phyloP scores from a whole-genome alignment of 2,888 invertebrate species.

The Bhutanitis thaidina region DNA sequence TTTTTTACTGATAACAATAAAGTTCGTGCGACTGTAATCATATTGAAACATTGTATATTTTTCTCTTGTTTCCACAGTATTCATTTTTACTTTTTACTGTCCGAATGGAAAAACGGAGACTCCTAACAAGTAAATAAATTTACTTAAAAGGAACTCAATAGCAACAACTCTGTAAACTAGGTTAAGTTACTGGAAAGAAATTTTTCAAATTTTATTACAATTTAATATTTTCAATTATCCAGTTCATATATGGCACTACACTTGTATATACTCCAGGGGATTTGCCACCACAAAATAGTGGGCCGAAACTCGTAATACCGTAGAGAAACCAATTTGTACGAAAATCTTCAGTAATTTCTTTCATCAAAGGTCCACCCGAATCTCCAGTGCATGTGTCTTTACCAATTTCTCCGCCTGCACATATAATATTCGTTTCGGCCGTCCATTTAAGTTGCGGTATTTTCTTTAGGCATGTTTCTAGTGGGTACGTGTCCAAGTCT shows the following conservation, averaged over 20 bases:
- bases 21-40: no score
- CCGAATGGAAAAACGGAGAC: no score
- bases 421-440: conserved; percentile 45
- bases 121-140: no score
- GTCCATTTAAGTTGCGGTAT: conserved; percentile 31
- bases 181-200: no score
- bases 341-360: conserved; percentile 36
- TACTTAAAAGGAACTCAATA: no score
- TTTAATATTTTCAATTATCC: conserved; percentile 53
- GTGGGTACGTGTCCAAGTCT: conserved; percentile 46
- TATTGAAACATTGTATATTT: no score
- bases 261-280: conserved; percentile 82
- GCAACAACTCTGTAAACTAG: no score
- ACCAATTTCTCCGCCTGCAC: conserved; percentile 75
- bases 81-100: no score
- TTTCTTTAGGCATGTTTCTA: conserved; percentile 37
- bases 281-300: conserved; percentile 40
- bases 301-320: conserved; percentile 62
- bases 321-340: conserved; percentile 66
- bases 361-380: conserved; percentile 80
- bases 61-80: no score
- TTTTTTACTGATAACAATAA: no score
- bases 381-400: conserved; percentile 81
- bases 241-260: conserved; percentile 76
- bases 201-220: neutral